These are phyloP conservation scores for Picathartes gymnocephalus DNA, from an alignment of 2,113 vertebrate species.

Conservation along the genomic window DNA sequence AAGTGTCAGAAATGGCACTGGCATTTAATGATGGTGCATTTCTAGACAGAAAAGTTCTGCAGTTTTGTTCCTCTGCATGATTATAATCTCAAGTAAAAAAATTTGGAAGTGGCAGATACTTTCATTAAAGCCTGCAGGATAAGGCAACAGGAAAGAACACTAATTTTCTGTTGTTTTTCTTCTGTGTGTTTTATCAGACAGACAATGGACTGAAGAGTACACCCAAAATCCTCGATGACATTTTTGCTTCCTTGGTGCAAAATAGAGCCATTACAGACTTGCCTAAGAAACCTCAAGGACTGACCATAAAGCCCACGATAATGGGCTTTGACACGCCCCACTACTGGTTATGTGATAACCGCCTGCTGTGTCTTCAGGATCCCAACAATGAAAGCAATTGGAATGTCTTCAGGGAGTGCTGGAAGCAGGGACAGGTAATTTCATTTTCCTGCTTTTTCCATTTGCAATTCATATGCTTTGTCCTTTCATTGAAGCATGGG, in stretches of 20 bases:
- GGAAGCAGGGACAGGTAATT: constrained; percentile 81
- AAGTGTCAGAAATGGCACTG: background rate
- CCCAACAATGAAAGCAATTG: constrained; percentile 81
- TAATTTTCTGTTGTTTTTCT: background rate
- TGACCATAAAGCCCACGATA: constrained; percentile 74
- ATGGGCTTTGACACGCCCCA: constrained; percentile 81
- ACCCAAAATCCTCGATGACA: constrained; percentile 81
- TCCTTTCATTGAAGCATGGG: background rate
- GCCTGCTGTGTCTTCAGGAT: constrained; percentile 78
- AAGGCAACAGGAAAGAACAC: background rate
- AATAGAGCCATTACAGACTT: constrained; percentile 68
- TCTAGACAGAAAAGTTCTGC: background rate
- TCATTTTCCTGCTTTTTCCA: background rate
- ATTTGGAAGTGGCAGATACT: background rate
- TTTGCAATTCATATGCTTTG: background rate
- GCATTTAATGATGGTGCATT: background rate
- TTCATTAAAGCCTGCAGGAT: background rate
- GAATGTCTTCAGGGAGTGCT: constrained; percentile 82
- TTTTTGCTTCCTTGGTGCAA: constrained; percentile 82
- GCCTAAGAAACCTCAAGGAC: constrained; percentile 69
- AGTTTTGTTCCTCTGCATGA: background rate
- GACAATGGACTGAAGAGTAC: constrained; percentile 77
- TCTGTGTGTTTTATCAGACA: constrained; percentile 53
- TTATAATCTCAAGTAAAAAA: background rate
- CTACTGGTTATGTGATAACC: constrained; percentile 79